Percentiles rank a stretch among this genome's conserved stretches.
phyloP scores from a whole-genome alignment of 2,797 vertebrate species.

The Sebastolobus alascanus region DNA sequence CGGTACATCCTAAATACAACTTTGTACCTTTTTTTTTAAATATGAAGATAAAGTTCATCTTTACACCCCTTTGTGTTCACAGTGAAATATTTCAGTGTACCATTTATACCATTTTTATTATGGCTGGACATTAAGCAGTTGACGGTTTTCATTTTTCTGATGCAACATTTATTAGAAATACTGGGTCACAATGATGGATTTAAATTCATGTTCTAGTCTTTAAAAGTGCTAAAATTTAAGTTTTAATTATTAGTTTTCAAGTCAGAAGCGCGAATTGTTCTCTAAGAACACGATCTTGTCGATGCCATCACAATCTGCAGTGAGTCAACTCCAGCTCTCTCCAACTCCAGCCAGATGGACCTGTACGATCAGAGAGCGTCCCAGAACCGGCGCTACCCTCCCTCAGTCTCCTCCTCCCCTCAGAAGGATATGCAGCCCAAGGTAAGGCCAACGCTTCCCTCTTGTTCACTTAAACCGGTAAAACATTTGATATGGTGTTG shows the following conservation, averaged over 20 bases:
- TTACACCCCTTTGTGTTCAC: neutral
- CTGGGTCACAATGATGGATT: neutral
- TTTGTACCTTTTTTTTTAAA: neutral
- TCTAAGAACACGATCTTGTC: slow-evolving; percentile 21
- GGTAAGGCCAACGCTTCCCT: slow-evolving; percentile 76
- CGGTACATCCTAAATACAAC: slow-evolving; percentile 24
- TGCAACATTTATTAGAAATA: neutral
- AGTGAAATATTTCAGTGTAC: neutral
- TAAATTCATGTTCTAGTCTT: neutral
- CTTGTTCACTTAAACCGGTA: neutral
- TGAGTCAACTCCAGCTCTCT: slow-evolving; percentile 90
- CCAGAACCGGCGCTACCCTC: slow-evolving; percentile 93
- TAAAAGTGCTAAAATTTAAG: neutral
- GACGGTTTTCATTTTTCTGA: neutral
- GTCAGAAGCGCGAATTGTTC: neutral
- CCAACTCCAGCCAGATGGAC: slow-evolving; percentile 94
- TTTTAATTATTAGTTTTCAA: neutral
- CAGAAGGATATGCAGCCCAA: slow-evolving; percentile 97
- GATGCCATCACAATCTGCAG: slow-evolving; percentile 75
- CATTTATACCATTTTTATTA: neutral
- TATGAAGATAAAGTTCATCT: neutral
- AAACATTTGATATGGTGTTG: neutral
- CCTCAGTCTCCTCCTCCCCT: slow-evolving; percentile 93
- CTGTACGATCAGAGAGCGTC: slow-evolving; percentile 95
- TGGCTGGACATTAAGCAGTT: neutral